Evolutionary conservation across 2,797 vertebrate species (phyloP).

Genomic region (Cottoperca gobio): DNA sequence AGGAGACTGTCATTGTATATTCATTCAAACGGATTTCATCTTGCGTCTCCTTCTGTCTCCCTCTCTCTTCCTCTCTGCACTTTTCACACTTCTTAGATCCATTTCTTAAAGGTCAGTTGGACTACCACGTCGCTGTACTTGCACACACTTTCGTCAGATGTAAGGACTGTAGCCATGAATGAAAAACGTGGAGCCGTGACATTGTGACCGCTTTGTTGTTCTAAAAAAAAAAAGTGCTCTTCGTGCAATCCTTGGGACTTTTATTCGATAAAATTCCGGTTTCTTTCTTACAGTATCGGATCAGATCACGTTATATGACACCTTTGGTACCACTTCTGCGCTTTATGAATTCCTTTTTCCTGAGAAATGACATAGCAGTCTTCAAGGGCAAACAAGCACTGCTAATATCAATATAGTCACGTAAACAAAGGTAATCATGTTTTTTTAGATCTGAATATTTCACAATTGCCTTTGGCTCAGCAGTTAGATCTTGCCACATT

Average conservation of each 20-base stretch:
- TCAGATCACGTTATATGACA: conserved; percentile 43
- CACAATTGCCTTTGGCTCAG: conserved; percentile 55
- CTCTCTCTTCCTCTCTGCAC: not conserved
- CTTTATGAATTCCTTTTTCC: conserved; percentile 47
- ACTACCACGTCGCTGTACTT: conserved; percentile 21
- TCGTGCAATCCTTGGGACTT: conserved; percentile 44
- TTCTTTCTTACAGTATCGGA: conserved; percentile 32
- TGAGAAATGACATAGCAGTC: conserved; percentile 31
- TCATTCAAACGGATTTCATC: conserved; percentile 37
- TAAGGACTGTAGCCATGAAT: conserved; percentile 17
- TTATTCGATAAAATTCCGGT: conserved; percentile 35
- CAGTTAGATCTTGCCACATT: conserved; percentile 59
- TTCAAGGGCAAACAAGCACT: conserved; percentile 38
- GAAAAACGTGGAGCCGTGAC: conserved; percentile 31
- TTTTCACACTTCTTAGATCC: conserved; percentile 36
- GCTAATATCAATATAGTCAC: conserved; percentile 58
- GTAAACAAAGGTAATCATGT: conserved; percentile 61
- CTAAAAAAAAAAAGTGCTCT: not conserved
- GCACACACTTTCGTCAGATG: conserved; percentile 47
- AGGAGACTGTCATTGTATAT: conserved; percentile 32
- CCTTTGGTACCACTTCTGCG: conserved; percentile 36
- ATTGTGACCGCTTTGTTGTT: conserved; percentile 46
- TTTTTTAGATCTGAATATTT: conserved; percentile 55
- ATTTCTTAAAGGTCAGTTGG: conserved; percentile 63
- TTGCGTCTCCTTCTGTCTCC: conserved; percentile 1